Conservation (phyloP, 2,113 vertebrate genomes). For the Poecile atricapillus region DNA sequence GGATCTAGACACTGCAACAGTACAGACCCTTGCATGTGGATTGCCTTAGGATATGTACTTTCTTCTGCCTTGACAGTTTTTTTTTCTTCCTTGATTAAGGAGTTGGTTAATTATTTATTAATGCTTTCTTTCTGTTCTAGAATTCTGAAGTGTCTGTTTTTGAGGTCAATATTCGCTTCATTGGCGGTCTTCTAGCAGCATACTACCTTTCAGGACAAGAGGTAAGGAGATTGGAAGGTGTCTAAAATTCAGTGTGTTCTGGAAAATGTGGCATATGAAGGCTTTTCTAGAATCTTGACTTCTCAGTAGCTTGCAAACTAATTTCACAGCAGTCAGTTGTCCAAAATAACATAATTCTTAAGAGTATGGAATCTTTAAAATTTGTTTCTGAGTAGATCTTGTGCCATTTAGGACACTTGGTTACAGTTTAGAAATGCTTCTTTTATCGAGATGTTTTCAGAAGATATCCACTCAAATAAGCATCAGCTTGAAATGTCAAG, state of each 20-base stretch:
- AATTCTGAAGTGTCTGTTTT: slow-evolving; percentile 97
- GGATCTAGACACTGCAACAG: not conserved
- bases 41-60: not conserved
- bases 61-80: not conserved
- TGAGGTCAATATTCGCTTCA: slow-evolving; percentile 98
- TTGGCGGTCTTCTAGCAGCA: slow-evolving; percentile 90
- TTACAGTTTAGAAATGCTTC: not conserved
- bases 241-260: not conserved
- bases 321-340: not conserved
- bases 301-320: not conserved
- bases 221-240: slow-evolving; percentile 70
- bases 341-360: not conserved
- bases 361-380: not conserved
- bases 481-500: slow-evolving; percentile 1
- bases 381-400: not conserved
- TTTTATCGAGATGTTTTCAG: not conserved
- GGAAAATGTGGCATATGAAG: not conserved
- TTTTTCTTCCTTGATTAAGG: not conserved
- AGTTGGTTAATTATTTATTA: not conserved
- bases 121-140: slow-evolving; percentile 66
- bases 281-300: not conserved
- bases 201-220: slow-evolving; percentile 96
- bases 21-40: not conserved
- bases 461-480: not conserved
- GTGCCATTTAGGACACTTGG: not conserved